Conservation (phyloP, 2,113 vertebrate genomes). For the Zosterops japonicus region DNA sequence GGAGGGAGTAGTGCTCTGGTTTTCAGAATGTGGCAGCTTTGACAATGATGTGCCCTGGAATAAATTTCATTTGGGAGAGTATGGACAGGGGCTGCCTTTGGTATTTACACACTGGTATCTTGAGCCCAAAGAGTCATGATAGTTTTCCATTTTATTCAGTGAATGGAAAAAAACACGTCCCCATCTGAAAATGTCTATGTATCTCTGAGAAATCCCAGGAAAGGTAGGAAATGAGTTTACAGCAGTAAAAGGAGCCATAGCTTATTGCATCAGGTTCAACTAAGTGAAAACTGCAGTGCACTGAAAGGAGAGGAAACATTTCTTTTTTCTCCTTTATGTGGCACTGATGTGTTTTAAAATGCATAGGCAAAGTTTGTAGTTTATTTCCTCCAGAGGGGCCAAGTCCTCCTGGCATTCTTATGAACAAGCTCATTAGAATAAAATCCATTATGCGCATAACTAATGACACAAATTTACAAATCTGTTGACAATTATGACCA, state of each 20-base stretch:
- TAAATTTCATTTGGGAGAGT: constrained; percentile 74
- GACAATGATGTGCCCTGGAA: constrained; percentile 58
- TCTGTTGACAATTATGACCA: constrained; percentile 68
- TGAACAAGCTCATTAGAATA: constrained; percentile 67
- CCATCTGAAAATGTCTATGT: constrained; percentile 69
- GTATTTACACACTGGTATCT: constrained; percentile 56
- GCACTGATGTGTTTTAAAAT: constrained; percentile 38
- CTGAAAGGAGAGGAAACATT: background rate
- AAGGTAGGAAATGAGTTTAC: constrained; percentile 61
- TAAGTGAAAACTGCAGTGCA: background rate
- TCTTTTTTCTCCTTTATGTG: background rate
- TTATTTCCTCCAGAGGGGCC: constrained; percentile 54
- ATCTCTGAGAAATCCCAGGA: constrained; percentile 52
- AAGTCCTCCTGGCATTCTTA: constrained; percentile 57
- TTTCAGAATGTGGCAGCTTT: constrained; percentile 56
- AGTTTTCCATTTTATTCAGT: constrained; percentile 75
- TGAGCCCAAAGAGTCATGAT: constrained; percentile 63
- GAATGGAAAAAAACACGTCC: constrained; percentile 65
- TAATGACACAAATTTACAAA: constrained; percentile 65
- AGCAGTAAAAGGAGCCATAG: background rate
- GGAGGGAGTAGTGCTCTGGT: background rate
- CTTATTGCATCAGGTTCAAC: background rate
- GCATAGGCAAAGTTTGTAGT: constrained; percentile 46
- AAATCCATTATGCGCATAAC: constrained; percentile 73
- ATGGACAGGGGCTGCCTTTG: constrained; percentile 75